Evolutionary conservation across 2,113 vertebrate species (phyloP).

Genomic region (Penelope pileata): DNA sequence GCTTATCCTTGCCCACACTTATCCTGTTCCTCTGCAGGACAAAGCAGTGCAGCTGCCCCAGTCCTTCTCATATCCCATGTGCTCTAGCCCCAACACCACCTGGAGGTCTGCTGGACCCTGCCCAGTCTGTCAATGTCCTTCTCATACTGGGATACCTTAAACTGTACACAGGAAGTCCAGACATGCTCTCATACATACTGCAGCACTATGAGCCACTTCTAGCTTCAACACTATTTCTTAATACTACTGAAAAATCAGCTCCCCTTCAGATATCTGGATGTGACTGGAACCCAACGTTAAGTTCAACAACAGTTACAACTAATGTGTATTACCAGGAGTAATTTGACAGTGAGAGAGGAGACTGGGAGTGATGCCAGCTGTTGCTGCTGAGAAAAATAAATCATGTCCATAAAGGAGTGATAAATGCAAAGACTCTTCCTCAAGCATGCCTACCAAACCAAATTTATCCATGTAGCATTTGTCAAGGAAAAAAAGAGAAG

Average conservation of each 20-base stretch:
- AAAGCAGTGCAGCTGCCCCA: accelerated
- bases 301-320: neutral
- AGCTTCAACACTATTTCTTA: neutral
- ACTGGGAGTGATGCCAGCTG: neutral
- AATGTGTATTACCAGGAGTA: neutral
- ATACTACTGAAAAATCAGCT: neutral
- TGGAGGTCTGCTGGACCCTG: neutral
- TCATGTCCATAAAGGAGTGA: neutral
- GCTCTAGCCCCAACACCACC: neutral
- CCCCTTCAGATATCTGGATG: neutral
- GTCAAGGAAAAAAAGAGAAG: neutral
- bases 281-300: neutral
- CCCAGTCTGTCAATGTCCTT: neutral
- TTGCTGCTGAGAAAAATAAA: conserved; percentile 17
- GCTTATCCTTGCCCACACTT: neutral
- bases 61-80: accelerated
- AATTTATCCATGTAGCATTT: conserved; percentile 44
- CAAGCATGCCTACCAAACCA: neutral
- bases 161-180: neutral
- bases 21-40: neutral
- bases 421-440: conserved; percentile 25
- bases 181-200: neutral
- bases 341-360: neutral
- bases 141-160: neutral
- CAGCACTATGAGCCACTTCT: neutral